Evolutionary conservation across 2,888 invertebrate species (phyloP), one percentile per base, ranked within the genome.

Genomic region (Baronia brevicornis): DNA sequence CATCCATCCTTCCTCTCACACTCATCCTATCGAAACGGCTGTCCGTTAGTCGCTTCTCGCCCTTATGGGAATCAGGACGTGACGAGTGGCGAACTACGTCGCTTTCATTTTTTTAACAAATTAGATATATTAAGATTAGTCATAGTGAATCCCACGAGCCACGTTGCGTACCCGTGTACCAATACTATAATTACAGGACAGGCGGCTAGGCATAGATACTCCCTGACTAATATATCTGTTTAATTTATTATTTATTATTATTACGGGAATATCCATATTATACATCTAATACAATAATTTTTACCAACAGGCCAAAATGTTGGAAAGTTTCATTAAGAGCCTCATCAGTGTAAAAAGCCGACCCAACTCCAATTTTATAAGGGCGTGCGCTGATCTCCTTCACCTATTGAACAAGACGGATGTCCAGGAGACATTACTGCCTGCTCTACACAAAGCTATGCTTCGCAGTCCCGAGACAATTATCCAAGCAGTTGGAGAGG

Each of bases 401-500:
- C 86, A 80, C 7, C 77, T 87, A 33, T 66, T 93, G 6, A 84
- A 77, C 8, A 84, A 87, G 38, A 85, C 86, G 0, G 92, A 93
- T 29, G 94, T 97, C 51, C 90, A 91, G 54, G 87, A 86, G 24
- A 79, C 79, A 3, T 67, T 98, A 22, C 78, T 96, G 39, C 96
- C 97, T 1, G 91, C 95, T 1, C 79, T 97, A 32, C 94, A 96
- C 65, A 96, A 96, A 65, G 91, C 95, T 9, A 92, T 98, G 90
- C 82, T 98, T 13, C 84, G 98, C 28, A 97, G 94, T 74, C 97
- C 98, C 0, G 98, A 98, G 85, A 90, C 95, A 30, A 92, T 94
- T 41, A 86, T 97, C 9, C 89, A 92, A 63, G 90, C 91, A 8
- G 91, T 97, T 18, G 93, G 93, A 0, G 85, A 90, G 26, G 89